Conservation (phyloP, 2,113 vertebrate genomes). For the Myocastor coypus region DNA sequence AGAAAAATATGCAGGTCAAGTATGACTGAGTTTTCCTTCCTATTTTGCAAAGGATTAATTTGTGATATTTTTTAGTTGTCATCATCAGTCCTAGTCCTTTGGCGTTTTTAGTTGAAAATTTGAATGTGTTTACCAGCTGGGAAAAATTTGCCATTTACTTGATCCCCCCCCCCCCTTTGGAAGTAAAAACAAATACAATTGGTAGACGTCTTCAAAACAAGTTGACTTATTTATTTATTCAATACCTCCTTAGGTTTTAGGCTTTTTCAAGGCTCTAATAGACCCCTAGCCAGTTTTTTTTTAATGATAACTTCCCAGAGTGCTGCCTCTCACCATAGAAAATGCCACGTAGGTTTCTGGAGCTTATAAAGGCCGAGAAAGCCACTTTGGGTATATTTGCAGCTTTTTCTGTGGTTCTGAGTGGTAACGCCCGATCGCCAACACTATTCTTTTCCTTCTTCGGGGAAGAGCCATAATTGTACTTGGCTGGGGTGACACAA, state of each 20-base stretch:
- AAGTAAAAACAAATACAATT: not conserved
- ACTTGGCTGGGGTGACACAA: conserved; percentile 67
- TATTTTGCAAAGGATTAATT: conserved; percentile 61
- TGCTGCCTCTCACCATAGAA: conserved; percentile 66
- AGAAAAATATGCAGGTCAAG: not conserved
- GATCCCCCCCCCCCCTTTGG: conserved; percentile 27
- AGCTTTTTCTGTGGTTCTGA: conserved; percentile 87
- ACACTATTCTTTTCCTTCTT: conserved; percentile 69
- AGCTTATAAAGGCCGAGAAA: conserved; percentile 84
- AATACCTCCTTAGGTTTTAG: conserved; percentile 74
- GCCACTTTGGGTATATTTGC: conserved; percentile 82
- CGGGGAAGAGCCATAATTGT: conserved; percentile 79
- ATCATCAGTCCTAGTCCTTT: not conserved
- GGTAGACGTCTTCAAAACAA: conserved; percentile 67
- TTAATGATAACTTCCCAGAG: conserved; percentile 83
- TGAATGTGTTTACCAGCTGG: conserved; percentile 73
- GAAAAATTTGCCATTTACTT: conserved; percentile 71
- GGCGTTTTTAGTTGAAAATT: conserved; percentile 62
- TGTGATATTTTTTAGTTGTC: conserved; percentile 13
- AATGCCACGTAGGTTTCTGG: conserved; percentile 87
- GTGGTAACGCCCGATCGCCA: conserved; percentile 85
- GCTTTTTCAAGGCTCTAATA: conserved; percentile 78
- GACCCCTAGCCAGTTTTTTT: conserved; percentile 80
- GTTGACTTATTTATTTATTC: conserved; percentile 70
- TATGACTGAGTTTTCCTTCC: not conserved